Percentiles rank a stretch among this genome's conserved stretches.
Conservation (phyloP, 2,113 vertebrate genomes). For the Candoia aspera region DNA sequence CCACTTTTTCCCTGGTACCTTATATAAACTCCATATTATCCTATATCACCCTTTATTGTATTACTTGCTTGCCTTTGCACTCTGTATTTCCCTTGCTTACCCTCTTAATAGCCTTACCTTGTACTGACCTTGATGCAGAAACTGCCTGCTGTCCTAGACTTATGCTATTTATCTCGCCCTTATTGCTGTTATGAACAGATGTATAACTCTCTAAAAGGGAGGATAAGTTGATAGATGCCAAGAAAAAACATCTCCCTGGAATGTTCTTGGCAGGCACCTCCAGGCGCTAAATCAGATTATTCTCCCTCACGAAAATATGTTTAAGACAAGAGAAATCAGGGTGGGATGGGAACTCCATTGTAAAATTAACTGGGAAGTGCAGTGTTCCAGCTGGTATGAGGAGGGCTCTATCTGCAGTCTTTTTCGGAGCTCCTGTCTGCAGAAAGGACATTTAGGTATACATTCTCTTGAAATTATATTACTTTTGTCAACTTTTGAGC, state of each 20-base stretch:
- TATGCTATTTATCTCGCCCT: neutral
- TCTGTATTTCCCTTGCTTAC: neutral
- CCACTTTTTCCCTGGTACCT: neutral
- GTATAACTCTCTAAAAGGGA: neutral
- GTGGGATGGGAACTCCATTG: neutral
- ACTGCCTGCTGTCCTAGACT: neutral
- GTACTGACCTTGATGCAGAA: neutral
- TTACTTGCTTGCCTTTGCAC: neutral
- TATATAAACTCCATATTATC: neutral
- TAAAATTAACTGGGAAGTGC: neutral
- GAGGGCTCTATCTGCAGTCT: neutral
- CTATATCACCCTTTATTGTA: neutral
- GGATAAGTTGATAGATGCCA: neutral
- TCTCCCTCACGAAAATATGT: neutral
- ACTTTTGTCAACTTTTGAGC: neutral
- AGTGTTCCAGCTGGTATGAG: neutral
- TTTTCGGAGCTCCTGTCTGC: neutral
- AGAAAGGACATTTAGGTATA: neutral
- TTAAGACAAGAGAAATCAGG: neutral
- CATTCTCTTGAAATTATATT: neutral
- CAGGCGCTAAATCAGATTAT: neutral
- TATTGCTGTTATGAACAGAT: neutral
- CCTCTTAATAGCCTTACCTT: neutral
- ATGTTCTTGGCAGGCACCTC: neutral
- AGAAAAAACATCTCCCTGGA: neutral